Percentiles rank a stretch among this genome's conserved stretches.
These are phyloP conservation scores for Lacerta agilis DNA, from an alignment of 2,797 vertebrate species.

Conservation along the genomic window DNA sequence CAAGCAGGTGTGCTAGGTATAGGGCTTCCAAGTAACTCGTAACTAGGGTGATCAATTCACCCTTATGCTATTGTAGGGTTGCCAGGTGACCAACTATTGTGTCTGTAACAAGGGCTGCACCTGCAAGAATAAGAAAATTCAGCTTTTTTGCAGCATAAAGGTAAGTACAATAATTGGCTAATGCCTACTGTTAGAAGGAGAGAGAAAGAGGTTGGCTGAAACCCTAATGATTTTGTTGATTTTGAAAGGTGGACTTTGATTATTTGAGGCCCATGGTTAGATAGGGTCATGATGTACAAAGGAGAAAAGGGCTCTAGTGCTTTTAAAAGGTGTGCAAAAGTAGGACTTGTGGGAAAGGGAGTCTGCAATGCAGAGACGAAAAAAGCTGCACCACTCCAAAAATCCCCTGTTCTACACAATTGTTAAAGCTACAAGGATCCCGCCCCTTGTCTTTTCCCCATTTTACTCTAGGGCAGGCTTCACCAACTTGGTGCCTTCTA, in stretches of 20 bases:
- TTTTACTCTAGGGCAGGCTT: neutral
- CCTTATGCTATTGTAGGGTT: neutral
- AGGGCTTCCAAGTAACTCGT: neutral
- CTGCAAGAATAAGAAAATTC: neutral
- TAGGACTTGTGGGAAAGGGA: neutral
- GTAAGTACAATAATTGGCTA: neutral
- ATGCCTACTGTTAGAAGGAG: neutral
- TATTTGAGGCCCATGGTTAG: neutral
- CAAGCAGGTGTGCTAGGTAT: neutral
- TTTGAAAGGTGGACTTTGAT: slow-evolving; percentile 2
- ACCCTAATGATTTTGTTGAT: neutral
- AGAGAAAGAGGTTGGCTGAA: neutral
- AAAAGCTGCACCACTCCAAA: neutral
- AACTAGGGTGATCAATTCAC: neutral
- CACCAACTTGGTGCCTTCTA: too few species aligned
- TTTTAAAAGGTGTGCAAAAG: neutral
- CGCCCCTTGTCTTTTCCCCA: too few species aligned
- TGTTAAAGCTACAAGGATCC: neutral
- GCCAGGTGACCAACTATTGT: neutral
- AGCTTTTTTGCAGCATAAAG: neutral
- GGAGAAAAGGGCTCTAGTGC: neutral
- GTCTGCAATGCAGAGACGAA: neutral
- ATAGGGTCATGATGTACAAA: neutral
- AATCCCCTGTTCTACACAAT: neutral
- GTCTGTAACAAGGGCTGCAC: neutral